Evolutionary conservation across 2,888 invertebrate genomes (phyloP), one percentile per base, ranked within the genome.

Genomic region (Eilema griseolum): DNA sequence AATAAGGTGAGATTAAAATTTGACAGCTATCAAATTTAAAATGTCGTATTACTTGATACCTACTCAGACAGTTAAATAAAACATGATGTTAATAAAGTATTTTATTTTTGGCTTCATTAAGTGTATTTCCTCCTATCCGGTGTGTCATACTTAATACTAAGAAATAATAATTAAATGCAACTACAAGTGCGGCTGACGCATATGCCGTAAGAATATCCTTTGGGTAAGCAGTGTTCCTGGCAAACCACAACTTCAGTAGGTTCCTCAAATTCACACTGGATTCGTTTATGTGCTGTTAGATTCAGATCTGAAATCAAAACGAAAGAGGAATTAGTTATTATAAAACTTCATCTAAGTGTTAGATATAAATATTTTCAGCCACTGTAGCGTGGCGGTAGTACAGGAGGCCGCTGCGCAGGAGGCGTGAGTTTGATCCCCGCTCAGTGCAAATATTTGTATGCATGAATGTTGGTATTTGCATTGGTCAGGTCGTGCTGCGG

Each of bases 151-250:
- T 33, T 57, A 46, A 56, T 64, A 61, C 60, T 23, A 57, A 16
- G 37, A 41, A 37, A 67, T 64, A 46, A 46, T 52, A 52, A 24
- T 87, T 89, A 95, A 59, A 94, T 84, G 73, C 95, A 95, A 75
- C 89, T 93, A 82, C 95, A 95, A 16, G 84, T 89, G 60, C 87
- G 82, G 66, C 86, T 87, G 63, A 93, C 86, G 74, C 95, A 95
- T 37, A 95, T 76, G 2, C 95, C 95, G 77, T 90, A 92, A 10
- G 86, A 83, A 73, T 95, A 95, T 57, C 95, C 95, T 83, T 93
- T 95, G 2, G 91, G 92, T 20, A 92, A 70, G 73, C 95, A 95
- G 73, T 91, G 93, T 69, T 89, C 87, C 69, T 89, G 87, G 74
- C 95, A 95, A 3, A 86, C 73, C 0, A 69, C 46, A 46, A 92